phyloP scores from a whole-genome alignment of 2,797 vertebrate species.

The Podargus strigoides region DNA sequence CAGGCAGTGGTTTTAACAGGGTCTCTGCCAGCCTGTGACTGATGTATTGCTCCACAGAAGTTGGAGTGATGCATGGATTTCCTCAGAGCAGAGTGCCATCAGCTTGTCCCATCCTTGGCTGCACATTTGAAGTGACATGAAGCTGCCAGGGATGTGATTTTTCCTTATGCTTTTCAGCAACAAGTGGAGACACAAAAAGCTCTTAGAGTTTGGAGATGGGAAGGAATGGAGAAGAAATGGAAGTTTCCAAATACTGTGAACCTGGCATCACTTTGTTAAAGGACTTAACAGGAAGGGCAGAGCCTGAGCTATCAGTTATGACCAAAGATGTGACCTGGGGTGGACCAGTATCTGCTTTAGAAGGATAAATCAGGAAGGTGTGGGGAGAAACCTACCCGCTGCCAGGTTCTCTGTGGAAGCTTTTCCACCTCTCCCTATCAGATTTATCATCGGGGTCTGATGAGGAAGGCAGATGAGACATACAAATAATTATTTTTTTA shows the following conservation, averaged over 20 bases:
- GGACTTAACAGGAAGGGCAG: background rate
- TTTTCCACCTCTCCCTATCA: background rate
- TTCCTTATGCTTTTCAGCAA: background rate
- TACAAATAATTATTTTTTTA: background rate
- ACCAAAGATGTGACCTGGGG: background rate
- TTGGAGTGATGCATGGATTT: background rate
- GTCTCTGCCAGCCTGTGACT: background rate
- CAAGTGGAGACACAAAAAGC: background rate
- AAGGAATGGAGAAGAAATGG: background rate
- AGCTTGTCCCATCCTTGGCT: background rate
- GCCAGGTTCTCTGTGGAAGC: background rate
- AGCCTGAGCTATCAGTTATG: background rate
- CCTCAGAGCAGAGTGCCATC: background rate
- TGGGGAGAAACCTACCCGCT: background rate
- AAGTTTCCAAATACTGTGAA: background rate
- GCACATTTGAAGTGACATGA: background rate
- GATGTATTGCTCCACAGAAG: background rate
- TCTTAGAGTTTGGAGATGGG: background rate
- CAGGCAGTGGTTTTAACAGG: accelerated
- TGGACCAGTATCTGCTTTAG: background rate
- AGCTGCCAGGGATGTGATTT: background rate
- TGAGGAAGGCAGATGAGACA: background rate
- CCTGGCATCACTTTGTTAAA: background rate
- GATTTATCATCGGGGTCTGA: background rate
- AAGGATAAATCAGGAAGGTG: background rate